A percentile compares a stretch with the other conserved stretches of the same genome.
phyloP scores from a whole-genome alignment of 2,888 invertebrate genomes.

The Drosophila diplacantha region DNA sequence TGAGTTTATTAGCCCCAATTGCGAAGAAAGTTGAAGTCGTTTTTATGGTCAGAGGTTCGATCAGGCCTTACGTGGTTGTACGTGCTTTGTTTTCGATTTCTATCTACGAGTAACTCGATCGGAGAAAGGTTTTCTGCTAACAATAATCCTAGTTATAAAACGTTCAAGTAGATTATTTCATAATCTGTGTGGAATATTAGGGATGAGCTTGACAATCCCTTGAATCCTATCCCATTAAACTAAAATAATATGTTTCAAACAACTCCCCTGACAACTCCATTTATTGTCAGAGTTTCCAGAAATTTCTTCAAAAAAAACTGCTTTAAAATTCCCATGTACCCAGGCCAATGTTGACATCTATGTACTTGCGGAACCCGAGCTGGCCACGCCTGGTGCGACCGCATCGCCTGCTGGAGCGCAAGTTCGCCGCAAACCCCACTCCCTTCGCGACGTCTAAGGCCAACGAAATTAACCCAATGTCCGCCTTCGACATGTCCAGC shows the following conservation, averaged over 20 bases:
- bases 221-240: background rate
- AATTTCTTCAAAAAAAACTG: background rate
- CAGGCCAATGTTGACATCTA: background rate
- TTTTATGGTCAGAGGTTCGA: constrained; percentile 1
- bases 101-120: constrained; percentile 1
- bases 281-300: background rate
- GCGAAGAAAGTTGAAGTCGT: constrained; percentile 8
- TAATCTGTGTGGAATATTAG: background rate
- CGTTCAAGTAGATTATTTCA: background rate
- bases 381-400: background rate
- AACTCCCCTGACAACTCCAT: no score
- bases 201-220: background rate
- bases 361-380: background rate
- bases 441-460: no score
- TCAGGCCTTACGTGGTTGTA: background rate
- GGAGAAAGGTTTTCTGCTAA: no score
- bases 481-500: no score
- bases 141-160: no score
- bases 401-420: background rate
- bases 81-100: constrained; percentile 7
- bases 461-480: background rate
- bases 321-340: background rate
- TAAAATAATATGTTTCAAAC: background rate
- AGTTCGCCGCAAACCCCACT: no score
- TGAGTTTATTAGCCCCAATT: constrained; percentile 9